Conservation (phyloP, 2,113 vertebrate species). For the Ageneiosus marmoratus region DNA sequence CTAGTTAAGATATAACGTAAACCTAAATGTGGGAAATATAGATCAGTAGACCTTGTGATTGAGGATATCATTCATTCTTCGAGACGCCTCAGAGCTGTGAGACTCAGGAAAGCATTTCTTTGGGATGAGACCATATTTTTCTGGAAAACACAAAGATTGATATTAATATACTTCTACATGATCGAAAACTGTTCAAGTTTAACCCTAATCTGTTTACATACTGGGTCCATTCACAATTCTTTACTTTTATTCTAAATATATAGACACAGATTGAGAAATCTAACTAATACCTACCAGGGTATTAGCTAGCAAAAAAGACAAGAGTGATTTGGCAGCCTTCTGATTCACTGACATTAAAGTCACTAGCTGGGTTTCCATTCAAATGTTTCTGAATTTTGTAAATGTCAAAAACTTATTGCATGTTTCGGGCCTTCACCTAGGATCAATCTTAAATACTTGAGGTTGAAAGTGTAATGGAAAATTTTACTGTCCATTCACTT, state of each 20-base stretch:
- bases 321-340: background rate
- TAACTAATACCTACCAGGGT: no score
- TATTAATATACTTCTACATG: background rate
- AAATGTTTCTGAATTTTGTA: background rate
- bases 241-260: background rate
- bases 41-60: constrained; percentile 87
- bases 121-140: constrained; percentile 94
- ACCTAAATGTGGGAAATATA: background rate
- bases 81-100: constrained; percentile 90
- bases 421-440: background rate
- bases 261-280: background rate
- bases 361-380: background rate
- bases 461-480: background rate
- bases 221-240: no score
- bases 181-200: no score
- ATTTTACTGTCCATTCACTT: background rate
- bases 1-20: constrained; percentile 15
- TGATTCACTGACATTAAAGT: background rate
- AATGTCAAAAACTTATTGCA: background rate
- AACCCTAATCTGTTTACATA: background rate
- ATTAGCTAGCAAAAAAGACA: background rate
- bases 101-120: constrained; percentile 98
- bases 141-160: constrained; percentile 70
- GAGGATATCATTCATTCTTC: constrained; percentile 96
- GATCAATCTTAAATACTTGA: no score